Base-by-base conservation (phyloP, 1,140 invertebrate species). In the Littorina saxatilis region DNA sequence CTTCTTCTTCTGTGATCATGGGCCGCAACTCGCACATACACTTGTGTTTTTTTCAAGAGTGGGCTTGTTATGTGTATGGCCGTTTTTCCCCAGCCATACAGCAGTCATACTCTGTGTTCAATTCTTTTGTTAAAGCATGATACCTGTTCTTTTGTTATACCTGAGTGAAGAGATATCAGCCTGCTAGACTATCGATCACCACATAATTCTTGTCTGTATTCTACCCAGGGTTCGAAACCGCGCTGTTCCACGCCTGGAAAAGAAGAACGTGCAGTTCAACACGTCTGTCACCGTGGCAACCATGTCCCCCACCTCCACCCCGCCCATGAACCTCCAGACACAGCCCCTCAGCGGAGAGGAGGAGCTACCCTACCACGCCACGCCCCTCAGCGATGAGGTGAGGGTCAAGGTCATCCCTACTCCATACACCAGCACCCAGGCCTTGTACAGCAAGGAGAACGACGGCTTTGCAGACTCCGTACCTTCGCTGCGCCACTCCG, bases 231-330 rank as follows among this genome's bases (percentile, higher is more conserved):
- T 76, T 29, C 70, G 80, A 66, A 52, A 37, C 27, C 50, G 78
- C 61, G 83, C 88, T 0, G 74, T 78, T 1, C 70, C 83, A 1
- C 86, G 79, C 17, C 80, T 82, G 72, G 61, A 40, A 9, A 90
- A 90, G 83, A 63, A 63, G 29, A 89, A 76, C 80, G 90, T 91
- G 0, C 87, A 88, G 52, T 90, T 90, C 84, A 86, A 87, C 27
- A 87, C 90, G 52, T 87, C 84, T 40, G 84, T 91, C 20, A 87
- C 81, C 2, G 84, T 90, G 17, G 86, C 87, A 47, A 86, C 85
- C 47, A 81, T 87, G 43, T 78, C 85, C 9, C 85, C 86, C 35
- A 86, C 86, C 35, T 82, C 83, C 50, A 82, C 83, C 23, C 75
- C 88, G 20, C 32, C 82, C 20, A 73, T 85, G 17, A 82, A 83